These are phyloP conservation scores for Aphrophora alni DNA, from an alignment of 2,888 invertebrate genomes.

Conservation along the genomic window DNA sequence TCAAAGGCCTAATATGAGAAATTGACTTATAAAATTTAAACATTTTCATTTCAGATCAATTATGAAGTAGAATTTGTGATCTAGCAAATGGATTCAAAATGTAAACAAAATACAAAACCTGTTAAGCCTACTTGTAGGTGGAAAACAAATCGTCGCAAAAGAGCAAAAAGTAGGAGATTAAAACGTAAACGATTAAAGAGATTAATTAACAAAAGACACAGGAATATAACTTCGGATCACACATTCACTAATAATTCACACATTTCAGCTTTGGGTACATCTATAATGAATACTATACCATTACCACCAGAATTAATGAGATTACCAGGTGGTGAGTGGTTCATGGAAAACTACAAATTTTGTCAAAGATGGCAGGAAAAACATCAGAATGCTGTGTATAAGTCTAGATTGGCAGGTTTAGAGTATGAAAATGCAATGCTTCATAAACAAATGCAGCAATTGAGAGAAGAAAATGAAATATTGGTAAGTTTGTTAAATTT, in stretches of 20 bases:
- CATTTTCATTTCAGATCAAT: too few species aligned
- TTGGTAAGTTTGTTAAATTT: neutral
- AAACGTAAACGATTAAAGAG: neutral
- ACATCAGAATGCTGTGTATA: neutral
- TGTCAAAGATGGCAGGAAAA: neutral
- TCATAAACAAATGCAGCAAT: neutral
- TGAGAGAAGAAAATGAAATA: neutral
- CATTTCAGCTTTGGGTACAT: neutral
- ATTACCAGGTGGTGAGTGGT: neutral
- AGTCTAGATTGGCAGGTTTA: neutral
- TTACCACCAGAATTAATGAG: neutral
- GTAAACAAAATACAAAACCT: neutral
- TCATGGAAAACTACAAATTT: neutral
- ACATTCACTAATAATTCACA: neutral
- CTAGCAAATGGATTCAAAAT: neutral
- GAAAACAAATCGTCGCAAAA: neutral
- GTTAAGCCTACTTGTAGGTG: neutral
- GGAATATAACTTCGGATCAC: neutral
- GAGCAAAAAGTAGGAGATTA: neutral
- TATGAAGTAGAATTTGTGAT: too few species aligned
- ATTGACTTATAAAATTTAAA: conserved; percentile 29
- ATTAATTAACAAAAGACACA: neutral
- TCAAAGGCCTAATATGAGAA: too few species aligned
- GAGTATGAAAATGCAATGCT: neutral
- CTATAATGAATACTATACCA: neutral